Evolutionary conservation across 2,797 vertebrate species (phyloP), one percentile per base, ranked within the genome.

Genomic region (Cyclopterus lumpus): DNA sequence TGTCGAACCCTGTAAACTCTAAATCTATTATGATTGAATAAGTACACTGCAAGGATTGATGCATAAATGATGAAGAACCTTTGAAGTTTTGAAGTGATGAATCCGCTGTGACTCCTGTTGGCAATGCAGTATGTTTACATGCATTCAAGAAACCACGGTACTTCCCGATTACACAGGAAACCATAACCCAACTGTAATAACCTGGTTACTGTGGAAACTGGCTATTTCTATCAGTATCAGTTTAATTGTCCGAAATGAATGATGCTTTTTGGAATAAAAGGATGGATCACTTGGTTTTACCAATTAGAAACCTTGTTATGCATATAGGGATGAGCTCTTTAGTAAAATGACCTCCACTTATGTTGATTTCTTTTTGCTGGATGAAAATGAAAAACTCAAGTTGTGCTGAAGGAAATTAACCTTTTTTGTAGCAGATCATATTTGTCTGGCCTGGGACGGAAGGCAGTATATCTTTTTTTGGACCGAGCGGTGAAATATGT

Each of bases 1-100:
- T 70, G 71, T 73, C 54, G 40, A 71, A 70, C 67, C 71, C 67
- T 72, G 77, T 68, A 67, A 70, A 53, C 61, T 65, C 26, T 14
- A n/a, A 8, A 26, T 59, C 59, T 42, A 48, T 64, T 44, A 77
- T 32, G 12, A 57, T 60, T 65, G 67, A 34, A 71, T 69, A 18
- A 75, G 26, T 11, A 54, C 40, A 63, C 30, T 57, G 28, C 46
- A 68, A 18, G 20, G 30, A 15, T 14, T n/a, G 26, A 46, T 46
- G 30, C 32, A 70, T 61, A 42, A 59, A 64, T 68, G 9, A 42
- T 42, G 14, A 53, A 55, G 9, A 34, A 58, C 1, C 22, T 53
- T 11, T 51, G 49, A 51, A 24, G 49, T 22, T 66, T 18, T 38
- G 44, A 60, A 54, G 28, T 36, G 60, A 62, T 51, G 10, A 48